A percentile compares a stretch with the other conserved stretches of the same genome.
Evolutionary conservation across 1,140 invertebrate species (phyloP).

Genomic region (Carposina sasakii): DNA sequence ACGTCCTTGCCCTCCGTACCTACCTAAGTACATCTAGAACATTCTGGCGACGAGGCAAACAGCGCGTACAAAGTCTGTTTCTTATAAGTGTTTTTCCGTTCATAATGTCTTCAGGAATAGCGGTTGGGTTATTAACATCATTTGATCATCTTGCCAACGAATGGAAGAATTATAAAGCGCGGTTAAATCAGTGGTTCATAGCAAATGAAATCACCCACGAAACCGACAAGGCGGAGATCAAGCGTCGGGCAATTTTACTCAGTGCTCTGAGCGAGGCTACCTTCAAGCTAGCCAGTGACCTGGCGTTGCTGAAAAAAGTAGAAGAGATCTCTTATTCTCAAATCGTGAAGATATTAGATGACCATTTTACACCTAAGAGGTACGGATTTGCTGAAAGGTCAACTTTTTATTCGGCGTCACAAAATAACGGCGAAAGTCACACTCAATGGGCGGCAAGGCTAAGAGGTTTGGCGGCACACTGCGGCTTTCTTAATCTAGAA

Average conservation of each 20-base stretch:
- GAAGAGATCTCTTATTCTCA: neutral
- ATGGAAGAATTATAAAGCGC: neutral
- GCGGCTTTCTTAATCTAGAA: too few relatives aligned
- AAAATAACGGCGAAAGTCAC: neutral
- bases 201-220: neutral
- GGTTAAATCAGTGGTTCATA: slow-evolving; percentile 4
- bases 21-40: too few relatives aligned
- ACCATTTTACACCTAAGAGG: slow-evolving; percentile 2
- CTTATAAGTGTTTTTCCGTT: too few relatives aligned
- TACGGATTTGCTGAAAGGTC: slow-evolving; percentile 6
- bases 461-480: neutral
- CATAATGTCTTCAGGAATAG: too few relatives aligned
- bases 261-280: neutral
- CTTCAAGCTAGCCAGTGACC: slow-evolving; percentile 1
- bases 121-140: neutral
- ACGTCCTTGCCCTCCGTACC: too few relatives aligned
- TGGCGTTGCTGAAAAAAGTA: neutral
- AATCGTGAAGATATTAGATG: neutral
- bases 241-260: slow-evolving; percentile 1
- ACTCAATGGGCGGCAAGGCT: slow-evolving; percentile 6
- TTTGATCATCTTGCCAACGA: slow-evolving; percentile 2
- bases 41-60: too few relatives aligned
- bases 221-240: neutral
- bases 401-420: neutral
- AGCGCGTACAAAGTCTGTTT: too few relatives aligned